Conservation (phyloP, 2,888 invertebrate species). For the Troides oblongomaculatus region DNA sequence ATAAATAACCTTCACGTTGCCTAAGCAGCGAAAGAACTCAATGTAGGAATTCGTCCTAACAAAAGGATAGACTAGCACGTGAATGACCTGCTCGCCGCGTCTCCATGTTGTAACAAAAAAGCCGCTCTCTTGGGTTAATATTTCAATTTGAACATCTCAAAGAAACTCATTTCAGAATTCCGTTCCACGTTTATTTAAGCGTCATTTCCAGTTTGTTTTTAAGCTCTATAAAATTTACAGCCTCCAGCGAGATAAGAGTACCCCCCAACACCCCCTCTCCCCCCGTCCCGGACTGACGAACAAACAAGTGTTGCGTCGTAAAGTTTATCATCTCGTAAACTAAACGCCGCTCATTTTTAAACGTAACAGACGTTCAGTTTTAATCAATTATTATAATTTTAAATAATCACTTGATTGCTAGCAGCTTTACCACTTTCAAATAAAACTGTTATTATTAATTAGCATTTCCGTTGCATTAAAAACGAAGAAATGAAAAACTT, state of each 20-base stretch:
- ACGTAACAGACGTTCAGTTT: conserved; percentile 6
- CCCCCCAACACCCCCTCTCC: conserved; percentile 22
- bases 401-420: conserved; percentile 26
- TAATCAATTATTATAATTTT: conserved; percentile 44
- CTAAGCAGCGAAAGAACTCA: no score
- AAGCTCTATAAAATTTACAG: conserved; percentile 57
- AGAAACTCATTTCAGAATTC: background rate
- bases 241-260: conserved; percentile 45
- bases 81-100: no score
- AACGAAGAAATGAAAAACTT: no score
- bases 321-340: conserved; percentile 58
- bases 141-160: no score
- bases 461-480: no score
- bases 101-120: no score
- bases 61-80: no score
- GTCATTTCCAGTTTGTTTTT: conserved; percentile 51
- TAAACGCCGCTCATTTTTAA: conserved; percentile 13
- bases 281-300: conserved; percentile 31
- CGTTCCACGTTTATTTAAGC: conserved; percentile 43
- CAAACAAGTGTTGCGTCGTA: conserved; percentile 45
- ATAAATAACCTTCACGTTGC: no score
- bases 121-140: no score
- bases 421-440: no score
- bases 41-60: no score
- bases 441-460: no score